Percentiles rank a stretch among this genome's conserved stretches.
These are phyloP conservation scores for Bombus sibiricus DNA, from an alignment of 1,140 invertebrate genomes.

Conservation along the genomic window DNA sequence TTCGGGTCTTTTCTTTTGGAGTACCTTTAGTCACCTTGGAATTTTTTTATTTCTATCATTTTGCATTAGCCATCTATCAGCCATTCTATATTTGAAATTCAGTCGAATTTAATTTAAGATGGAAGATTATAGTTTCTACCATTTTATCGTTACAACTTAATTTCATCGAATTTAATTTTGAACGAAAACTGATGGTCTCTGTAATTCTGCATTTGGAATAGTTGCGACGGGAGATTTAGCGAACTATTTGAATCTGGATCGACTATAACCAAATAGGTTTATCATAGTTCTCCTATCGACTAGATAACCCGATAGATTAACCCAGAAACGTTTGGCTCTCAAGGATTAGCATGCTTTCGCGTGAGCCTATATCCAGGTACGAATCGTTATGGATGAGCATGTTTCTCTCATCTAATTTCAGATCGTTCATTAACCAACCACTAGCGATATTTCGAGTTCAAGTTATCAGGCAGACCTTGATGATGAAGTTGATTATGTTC, in stretches of 20 bases:
- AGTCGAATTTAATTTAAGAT: no score
- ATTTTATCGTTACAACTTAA: no score
- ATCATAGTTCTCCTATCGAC: not conserved
- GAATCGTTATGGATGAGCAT: not conserved
- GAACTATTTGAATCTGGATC: not conserved
- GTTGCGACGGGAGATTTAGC: not conserved
- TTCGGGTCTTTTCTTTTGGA: not conserved
- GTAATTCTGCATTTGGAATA: no score
- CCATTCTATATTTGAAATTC: no score
- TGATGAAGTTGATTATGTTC: not conserved
- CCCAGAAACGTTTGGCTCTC: not conserved
- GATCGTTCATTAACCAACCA: not conserved
- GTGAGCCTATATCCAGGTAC: not conserved
- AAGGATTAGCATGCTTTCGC: not conserved
- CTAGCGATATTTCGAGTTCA: not conserved
- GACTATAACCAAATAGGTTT: not conserved
- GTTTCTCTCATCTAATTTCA: not conserved
- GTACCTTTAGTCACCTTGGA: slow-evolving; percentile 1
- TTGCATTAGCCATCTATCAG: no score
- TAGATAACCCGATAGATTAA: not conserved
- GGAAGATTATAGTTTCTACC: no score
- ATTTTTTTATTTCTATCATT: not conserved
- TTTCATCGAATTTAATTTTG: no score
- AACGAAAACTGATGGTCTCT: no score
- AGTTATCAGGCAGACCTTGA: not conserved